These are phyloP conservation scores for Athene cunicularia DNA, from an alignment of 2,113 vertebrate genomes.

Conservation along the genomic window DNA sequence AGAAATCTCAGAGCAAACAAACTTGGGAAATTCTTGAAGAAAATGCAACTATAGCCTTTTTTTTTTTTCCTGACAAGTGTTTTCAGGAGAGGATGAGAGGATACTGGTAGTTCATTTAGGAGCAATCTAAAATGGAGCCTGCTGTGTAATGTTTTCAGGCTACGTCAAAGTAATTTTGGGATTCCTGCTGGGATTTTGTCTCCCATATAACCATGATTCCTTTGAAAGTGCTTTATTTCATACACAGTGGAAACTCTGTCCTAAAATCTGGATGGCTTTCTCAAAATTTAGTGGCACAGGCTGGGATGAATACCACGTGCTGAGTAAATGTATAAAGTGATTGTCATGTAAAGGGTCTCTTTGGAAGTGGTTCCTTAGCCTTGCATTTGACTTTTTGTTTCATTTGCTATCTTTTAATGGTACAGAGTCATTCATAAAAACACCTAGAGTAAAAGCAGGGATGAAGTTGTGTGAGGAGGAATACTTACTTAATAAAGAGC, in stretches of 20 bases:
- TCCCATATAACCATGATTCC: accelerated
- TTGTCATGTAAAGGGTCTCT: background rate
- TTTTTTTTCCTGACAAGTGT: background rate
- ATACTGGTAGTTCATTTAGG: background rate
- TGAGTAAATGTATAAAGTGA: background rate
- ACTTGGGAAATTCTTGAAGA: background rate
- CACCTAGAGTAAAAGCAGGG: background rate
- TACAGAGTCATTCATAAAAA: background rate
- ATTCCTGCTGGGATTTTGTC: background rate
- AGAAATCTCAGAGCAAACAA: background rate
- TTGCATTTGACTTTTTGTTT: background rate
- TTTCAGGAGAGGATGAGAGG: background rate
- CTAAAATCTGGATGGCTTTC: background rate
- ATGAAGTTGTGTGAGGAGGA: background rate
- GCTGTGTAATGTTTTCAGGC: background rate
- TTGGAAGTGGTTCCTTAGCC: background rate
- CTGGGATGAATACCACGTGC: background rate
- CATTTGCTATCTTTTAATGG: background rate
- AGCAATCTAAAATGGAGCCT: background rate
- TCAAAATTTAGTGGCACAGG: background rate
- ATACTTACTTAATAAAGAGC: background rate
- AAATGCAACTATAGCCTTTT: background rate
- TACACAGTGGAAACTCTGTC: background rate
- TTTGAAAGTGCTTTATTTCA: background rate
- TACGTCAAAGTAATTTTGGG: background rate